Conservation (phyloP, 2,113 vertebrate species). For the Gymnobelideus leadbeateri region DNA sequence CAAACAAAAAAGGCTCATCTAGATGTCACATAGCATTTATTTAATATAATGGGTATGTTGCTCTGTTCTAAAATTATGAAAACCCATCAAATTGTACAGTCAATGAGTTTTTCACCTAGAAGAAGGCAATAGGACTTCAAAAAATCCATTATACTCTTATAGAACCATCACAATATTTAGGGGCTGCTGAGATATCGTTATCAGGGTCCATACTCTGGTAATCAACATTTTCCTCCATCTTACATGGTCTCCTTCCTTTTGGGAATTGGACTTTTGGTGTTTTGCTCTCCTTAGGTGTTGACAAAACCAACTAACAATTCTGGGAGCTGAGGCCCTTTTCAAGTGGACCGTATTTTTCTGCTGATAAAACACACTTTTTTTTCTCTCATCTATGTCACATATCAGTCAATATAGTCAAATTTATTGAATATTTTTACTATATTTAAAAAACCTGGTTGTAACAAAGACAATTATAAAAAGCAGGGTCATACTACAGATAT, state of each 20-base stretch:
- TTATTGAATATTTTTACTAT: neutral
- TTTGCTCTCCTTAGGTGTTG: neutral
- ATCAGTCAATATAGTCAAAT: neutral
- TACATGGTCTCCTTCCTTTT: neutral
- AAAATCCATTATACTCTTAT: neutral
- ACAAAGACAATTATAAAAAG: neutral
- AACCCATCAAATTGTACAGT: neutral
- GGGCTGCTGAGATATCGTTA: neutral
- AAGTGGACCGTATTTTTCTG: neutral
- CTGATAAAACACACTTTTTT: neutral
- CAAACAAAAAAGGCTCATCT: neutral
- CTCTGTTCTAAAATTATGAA: neutral
- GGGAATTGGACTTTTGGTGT: neutral
- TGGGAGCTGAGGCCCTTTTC: neutral
- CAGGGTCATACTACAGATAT: neutral
- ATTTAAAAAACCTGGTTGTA: neutral
- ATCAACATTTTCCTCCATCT: neutral
- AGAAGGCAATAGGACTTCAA: neutral
- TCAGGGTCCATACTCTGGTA: neutral
- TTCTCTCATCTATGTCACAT: neutral
- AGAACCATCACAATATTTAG: neutral
- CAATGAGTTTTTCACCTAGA: neutral
- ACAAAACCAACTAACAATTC: neutral
- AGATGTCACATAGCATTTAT: neutral
- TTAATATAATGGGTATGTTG: neutral